Evolutionary conservation across 2,113 vertebrate species (phyloP).

Genomic region (Rhinopithecus roxellana): DNA sequence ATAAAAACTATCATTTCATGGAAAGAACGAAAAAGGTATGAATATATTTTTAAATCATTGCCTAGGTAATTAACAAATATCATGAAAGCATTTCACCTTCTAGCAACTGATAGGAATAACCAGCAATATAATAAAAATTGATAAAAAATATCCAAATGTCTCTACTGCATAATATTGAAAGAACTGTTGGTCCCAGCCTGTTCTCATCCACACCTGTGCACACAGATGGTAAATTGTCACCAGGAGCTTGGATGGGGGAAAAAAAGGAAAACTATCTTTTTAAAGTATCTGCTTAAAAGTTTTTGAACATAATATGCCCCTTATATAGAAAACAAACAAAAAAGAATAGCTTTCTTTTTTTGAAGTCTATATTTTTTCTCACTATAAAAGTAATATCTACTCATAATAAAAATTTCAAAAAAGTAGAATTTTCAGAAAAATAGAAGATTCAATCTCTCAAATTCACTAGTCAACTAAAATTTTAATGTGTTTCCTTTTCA

Average conservation of each 20-base stretch:
- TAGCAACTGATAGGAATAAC: constrained; percentile 68
- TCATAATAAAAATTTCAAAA: not conserved
- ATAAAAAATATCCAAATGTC: constrained; percentile 17
- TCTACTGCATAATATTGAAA: not conserved
- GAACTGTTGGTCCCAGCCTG: not conserved
- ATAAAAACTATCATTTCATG: constrained; percentile 39
- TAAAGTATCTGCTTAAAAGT: constrained; percentile 23
- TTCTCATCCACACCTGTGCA: constrained; percentile 47
- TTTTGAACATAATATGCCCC: constrained; percentile 5
- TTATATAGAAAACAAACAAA: not conserved
- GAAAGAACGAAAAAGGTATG: constrained; percentile 40
- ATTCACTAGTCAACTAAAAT: not conserved
- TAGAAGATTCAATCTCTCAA: not conserved
- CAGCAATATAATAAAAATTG: constrained; percentile 47
- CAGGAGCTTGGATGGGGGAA: not conserved
- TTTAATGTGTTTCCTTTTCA: not conserved
- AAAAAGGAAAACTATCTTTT: not conserved
- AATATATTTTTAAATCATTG: constrained; percentile 69
- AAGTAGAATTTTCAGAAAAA: constrained; percentile 17
- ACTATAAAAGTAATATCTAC: not conserved
- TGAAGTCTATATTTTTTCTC: not conserved
- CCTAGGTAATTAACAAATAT: constrained; percentile 70
- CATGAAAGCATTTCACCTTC: constrained; percentile 66
- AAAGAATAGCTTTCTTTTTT: not conserved
- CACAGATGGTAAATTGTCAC: constrained; percentile 57